Base-by-base conservation (phyloP, 2,888 invertebrate species). In the Cryptus armator region DNA sequence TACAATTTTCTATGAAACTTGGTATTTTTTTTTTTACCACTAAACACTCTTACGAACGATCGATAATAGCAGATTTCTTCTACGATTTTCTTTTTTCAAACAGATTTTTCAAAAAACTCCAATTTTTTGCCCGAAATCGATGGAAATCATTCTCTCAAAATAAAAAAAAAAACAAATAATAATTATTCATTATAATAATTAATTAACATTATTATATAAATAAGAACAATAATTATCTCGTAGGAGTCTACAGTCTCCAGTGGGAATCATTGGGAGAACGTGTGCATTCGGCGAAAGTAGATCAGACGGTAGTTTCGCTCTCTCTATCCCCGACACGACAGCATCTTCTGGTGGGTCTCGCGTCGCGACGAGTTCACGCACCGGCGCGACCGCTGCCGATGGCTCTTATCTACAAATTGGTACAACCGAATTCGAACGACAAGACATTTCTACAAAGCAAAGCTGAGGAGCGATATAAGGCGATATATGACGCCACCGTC, bases 241-340 rank as follows among this genome's bases (percentile, higher is more conserved):
- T 92, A 96, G 97, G 97, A 74, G 96, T 98, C 37, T 98, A 97
- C 93, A 98, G 98, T 87, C 94, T 98, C 89, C 95, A 96, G 91
- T 96, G 97, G 95, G 95, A 95, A 87, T 96, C 96, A 0, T 94
- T 97, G 62, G 98, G 97, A 0, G 96, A 97, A 91, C 97, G 97
- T 92, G 94, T 98, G 77, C 97, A 96, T 94, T 96, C 96, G n/a
- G 97, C 96, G 6, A 95, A 95, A 91, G 95, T 97, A 87, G 97
- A 97, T 90, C 97, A 97, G 90, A 96, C 96, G 92, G 97, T 97
- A 1, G 97, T 98, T 70, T 98, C 98, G 0, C 96, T 98, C 56
- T 97, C 97, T 85, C 94, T 98, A 86, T 98, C 98, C n/a, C 98
- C 98, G 1, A 96, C 97, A 14, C 96, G 96, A 86, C 95, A 97